These are phyloP conservation scores for Gorsachius magnificus DNA, from an alignment of 2,797 vertebrate genomes.

Conservation along the genomic window DNA sequence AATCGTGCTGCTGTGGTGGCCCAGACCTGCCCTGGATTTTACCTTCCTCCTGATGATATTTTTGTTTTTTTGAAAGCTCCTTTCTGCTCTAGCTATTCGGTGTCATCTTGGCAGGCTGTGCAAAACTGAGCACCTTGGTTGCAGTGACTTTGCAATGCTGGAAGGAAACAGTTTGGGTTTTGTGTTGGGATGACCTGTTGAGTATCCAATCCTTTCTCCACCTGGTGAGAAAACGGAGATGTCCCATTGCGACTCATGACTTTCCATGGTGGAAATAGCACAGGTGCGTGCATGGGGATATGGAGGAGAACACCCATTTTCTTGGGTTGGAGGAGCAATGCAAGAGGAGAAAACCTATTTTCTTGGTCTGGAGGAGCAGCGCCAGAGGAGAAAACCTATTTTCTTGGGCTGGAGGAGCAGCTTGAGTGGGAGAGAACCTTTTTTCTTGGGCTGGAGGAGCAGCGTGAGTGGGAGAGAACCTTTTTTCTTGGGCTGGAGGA, in stretches of 20 bases:
- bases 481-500: not conserved
- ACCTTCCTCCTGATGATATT: not conserved
- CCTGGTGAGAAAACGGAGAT: not conserved
- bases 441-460: not conserved
- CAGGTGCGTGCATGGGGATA: fast-evolving
- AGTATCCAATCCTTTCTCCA: not conserved
- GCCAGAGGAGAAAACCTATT: not conserved
- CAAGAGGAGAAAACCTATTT: not conserved
- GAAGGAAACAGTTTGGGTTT: not conserved
- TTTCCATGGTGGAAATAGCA: not conserved
- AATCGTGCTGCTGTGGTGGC: not conserved
- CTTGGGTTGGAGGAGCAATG: not conserved
- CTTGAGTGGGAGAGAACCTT: too few species aligned
- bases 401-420: not conserved
- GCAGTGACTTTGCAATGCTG: fast-evolving
- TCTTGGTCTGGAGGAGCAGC: not conserved
- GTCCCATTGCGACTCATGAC: not conserved
- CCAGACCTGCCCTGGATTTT: not conserved
- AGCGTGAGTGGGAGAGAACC: not conserved
- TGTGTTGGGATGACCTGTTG: not conserved
- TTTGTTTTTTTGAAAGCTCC: not conserved
- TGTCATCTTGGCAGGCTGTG: not conserved
- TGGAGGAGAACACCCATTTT: not conserved
- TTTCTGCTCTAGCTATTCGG: not conserved
- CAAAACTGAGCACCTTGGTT: fast-evolving